These are phyloP conservation scores for Rhynchophorus ferrugineus DNA, from an alignment of 1,140 invertebrate species.

Conservation along the genomic window DNA sequence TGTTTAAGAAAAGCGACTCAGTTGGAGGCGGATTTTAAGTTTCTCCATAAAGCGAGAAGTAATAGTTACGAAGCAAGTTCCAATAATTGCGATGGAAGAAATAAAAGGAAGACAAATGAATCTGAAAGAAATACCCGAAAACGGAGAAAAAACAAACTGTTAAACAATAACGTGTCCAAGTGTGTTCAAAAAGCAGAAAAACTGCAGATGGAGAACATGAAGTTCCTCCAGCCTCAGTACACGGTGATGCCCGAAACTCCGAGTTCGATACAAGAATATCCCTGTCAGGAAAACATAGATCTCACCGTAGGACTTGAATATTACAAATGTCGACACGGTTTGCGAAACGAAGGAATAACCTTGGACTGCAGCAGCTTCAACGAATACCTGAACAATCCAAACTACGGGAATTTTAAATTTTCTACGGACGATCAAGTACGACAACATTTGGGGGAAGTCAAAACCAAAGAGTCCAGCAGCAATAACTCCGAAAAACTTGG, in stretches of 20 bases:
- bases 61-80: too few species aligned
- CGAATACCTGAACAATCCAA: background rate
- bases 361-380: conserved; percentile 11
- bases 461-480: too few species aligned
- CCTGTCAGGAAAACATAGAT: conserved; percentile 11
- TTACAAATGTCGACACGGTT: conserved; percentile 11
- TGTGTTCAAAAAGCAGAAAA: too few species aligned
- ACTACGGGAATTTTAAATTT: conserved; percentile 1
- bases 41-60: too few species aligned
- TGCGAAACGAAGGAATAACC: conserved; percentile 6
- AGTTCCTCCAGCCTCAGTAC: conserved; percentile 14
- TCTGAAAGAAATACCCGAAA: too few species aligned
- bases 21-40: too few species aligned
- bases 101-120: too few species aligned
- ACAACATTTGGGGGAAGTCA: background rate
- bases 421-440: background rate
- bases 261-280: background rate
- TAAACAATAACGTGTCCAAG: too few species aligned
- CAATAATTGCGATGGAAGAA: too few species aligned
- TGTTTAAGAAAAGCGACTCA: too few species aligned
- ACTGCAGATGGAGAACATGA: background rate
- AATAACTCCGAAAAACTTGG: background rate
- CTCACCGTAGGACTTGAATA: conserved; percentile 7
- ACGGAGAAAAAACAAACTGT: too few species aligned
- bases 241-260: background rate